Evolutionary conservation across 2,797 vertebrate species (phyloP), one percentile per base, ranked within the genome.

Genomic region (Echiichthys vipera): DNA sequence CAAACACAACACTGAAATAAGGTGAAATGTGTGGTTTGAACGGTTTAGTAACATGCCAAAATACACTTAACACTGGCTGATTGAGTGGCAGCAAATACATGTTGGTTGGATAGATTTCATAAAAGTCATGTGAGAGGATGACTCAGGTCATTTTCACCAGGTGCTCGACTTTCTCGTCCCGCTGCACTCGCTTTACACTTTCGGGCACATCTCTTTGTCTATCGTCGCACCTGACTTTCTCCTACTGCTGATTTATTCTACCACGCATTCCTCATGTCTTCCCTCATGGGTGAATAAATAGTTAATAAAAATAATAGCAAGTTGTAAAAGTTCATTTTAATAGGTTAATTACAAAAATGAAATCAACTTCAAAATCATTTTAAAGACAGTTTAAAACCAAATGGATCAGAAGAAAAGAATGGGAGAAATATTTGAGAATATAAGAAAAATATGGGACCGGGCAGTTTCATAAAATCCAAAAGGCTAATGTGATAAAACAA

Each of bases 61-160:
- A 42, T 46, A 14, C 22, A 54, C 22, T 71, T 74, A 73, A 87
- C 69, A 85, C 65, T 74, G 78, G 61, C 61, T 39, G 40, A 34
- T 53, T 22, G 39, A 58, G 40, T 54, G 22, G n/a, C 56, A 67
- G 63, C n/a, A 65, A 17, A 53, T 70, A 15, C 14, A 45, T 27
- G 50, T 43, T 36, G 59, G 36, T 88, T 54, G 81, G 76, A 74
- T 70, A 54, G 67, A 84, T 86, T 88, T 85, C 75, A 85, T 69
- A 54, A 17, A 7, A 57, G 86, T 72, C 73, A 89, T 51, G 68
- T 78, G 87, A 90, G 83, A 85, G 81, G 85, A 85, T 56, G 80
- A 71, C 67, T 64, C 77, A 37, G 83, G 76, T 84, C 75, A 71
- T 80, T 84, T 86, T 77, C 77, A 78, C 59, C 50, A 30, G 37